Base-by-base conservation (phyloP, 2,797 vertebrate genomes). In the Sylvia borin region DNA sequence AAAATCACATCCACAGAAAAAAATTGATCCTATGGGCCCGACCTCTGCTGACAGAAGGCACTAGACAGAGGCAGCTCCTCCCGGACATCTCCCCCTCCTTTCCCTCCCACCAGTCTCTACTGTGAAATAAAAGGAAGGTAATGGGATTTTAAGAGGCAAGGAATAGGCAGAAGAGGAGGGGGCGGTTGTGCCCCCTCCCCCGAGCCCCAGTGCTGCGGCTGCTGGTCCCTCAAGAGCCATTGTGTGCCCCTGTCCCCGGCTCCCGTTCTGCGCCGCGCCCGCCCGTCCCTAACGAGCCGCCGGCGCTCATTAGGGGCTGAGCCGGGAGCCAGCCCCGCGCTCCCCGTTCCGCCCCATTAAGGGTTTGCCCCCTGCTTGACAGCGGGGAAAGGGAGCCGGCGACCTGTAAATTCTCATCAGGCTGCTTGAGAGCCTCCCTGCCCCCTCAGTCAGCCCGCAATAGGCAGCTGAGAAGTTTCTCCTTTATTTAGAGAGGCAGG, bases 131-230 rank as follows among this genome's bases (percentile, higher is more conserved):
- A 89, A 93, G 87, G 93, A 57, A 88, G 74, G 88, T 98, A 98
- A 98, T 97, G 97, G 97, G 94, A 91, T 97, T 98, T 97, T 97
- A 96, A 97, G 97, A 97, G 93, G 85, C 54, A 22, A 12, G 26
- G 65, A 96, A 93, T 24, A 78, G 70, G 34, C 92, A 81, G 90
- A 74, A 21, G 43, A 88, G 31, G 50, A 85, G 51, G 60, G 73
- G 13, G 50, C 6, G 67, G 92, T 40, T 91, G 87, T 83, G 67
- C 54, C 36, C 66, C 72, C 42, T 76, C 83, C 77, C 72, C 10
- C 16, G 89, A 93, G 93, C 91, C 62, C 65, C 71, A 21, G 36
- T 10, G 53, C 80, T 67, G 80, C 47, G 75, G 91, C 91, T 85
- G 75, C 89, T 80, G 88, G 95, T 85, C 97, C 95, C 97, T 79